These are phyloP conservation scores for Pristionchus exspectatus DNA, from an alignment of 2,888 invertebrate genomes.

Conservation along the genomic window DNA sequence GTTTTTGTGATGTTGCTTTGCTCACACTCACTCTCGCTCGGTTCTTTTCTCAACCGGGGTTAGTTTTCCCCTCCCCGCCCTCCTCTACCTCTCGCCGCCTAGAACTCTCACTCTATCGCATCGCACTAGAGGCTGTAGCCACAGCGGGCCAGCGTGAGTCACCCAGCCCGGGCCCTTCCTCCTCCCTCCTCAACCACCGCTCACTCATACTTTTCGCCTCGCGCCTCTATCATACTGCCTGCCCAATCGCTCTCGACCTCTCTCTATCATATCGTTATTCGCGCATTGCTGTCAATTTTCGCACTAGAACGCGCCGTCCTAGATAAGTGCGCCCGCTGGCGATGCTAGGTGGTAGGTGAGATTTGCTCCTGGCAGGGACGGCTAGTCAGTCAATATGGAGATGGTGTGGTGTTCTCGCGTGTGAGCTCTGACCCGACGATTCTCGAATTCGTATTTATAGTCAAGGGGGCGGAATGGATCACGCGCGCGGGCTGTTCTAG, in stretches of 20 bases:
- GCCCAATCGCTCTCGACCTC: not conserved
- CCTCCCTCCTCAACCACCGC: not conserved
- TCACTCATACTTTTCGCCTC: not conserved
- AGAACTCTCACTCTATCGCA: not conserved
- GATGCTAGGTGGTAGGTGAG: too few relatives aligned
- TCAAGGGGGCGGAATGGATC: not conserved
- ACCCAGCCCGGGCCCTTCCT: not conserved
- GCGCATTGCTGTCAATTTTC: not conserved
- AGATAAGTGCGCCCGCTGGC: not conserved
- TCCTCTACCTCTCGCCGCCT: not conserved
- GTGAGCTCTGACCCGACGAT: not conserved
- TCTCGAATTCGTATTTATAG: not conserved
- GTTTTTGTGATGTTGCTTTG: not conserved
- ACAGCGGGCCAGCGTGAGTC: not conserved
- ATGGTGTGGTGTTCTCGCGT: too few relatives aligned
- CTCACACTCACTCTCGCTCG: not conserved
- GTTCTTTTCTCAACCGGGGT: not conserved
- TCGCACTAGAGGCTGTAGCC: constrained; percentile 1
- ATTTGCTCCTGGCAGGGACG: too few relatives aligned
- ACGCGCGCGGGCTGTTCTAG: not conserved
- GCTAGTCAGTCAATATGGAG: too few relatives aligned
- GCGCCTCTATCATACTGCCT: not conserved
- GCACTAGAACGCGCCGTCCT: not conserved
- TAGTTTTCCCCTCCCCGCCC: not conserved
- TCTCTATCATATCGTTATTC: not conserved